phyloP scores from a whole-genome alignment of 2,888 invertebrate species.

The Petrolisthes manimaculis region DNA sequence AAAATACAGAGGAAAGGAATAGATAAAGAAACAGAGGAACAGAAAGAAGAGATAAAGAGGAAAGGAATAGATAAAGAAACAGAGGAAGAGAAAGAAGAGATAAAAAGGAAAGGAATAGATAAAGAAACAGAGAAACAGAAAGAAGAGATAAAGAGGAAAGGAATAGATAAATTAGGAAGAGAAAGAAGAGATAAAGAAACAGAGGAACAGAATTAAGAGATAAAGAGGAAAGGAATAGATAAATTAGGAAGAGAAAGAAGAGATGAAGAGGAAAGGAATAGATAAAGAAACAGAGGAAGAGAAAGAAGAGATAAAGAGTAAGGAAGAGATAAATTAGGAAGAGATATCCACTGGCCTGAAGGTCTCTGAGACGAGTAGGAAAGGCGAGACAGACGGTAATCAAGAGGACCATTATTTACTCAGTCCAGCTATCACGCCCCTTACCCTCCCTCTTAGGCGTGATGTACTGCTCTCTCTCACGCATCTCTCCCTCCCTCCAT shows the following conservation, averaged over 20 bases:
- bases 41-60: not conserved
- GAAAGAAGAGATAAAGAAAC: not conserved
- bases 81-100: not conserved
- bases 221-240: not conserved
- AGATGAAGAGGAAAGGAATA: slow-evolving; percentile 25
- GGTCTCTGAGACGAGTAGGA: too few relatives aligned
- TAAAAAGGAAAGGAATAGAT: too few relatives aligned
- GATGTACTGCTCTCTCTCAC: slow-evolving; percentile 8
- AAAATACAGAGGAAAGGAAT: not conserved
- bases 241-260: not conserved
- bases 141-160: not conserved
- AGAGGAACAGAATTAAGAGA: slow-evolving; percentile 6
- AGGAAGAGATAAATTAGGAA: not conserved
- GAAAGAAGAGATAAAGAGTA: not conserved
- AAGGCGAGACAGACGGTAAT: slow-evolving; percentile 4
- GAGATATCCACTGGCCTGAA: too few relatives aligned
- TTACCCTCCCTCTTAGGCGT: slow-evolving; percentile 5
- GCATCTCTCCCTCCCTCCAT: not conserved
- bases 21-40: not conserved
- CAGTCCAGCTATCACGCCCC: not conserved
- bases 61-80: too few relatives aligned
- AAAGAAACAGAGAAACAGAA: too few relatives aligned
- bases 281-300: slow-evolving; percentile 34
- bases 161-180: not conserved
- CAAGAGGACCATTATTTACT: slow-evolving; percentile 14